A percentile compares a stretch with the other conserved stretches of the same genome.
These are phyloP conservation scores for Macropis europaea DNA, from an alignment of 2,888 invertebrate species.

Conservation along the genomic window DNA sequence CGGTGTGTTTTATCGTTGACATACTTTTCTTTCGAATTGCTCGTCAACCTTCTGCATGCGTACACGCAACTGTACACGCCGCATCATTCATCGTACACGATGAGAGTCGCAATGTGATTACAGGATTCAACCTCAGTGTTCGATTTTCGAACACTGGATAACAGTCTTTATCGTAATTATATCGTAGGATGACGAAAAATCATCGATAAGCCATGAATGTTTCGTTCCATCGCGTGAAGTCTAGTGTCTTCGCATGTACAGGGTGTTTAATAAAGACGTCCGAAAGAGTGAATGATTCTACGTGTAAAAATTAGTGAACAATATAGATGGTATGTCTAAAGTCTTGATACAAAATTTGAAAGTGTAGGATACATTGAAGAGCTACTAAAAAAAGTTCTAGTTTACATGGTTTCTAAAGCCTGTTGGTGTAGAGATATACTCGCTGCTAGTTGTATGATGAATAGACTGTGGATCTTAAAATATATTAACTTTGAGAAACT, in stretches of 20 bases:
- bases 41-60: constrained; percentile 22
- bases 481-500: no score
- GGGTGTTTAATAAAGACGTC: no score
- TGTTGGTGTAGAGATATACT: no score
- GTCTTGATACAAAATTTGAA: no score
- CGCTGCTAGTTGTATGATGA: no score
- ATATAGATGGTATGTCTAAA: no score
- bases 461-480: no score
- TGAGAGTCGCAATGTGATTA: constrained; percentile 16
- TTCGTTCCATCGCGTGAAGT: constrained; percentile 21
- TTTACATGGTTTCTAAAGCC: no score
- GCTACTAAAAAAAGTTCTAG: no score
- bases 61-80: not conserved
- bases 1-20: constrained; percentile 43
- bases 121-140: constrained; percentile 17
- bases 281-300: no score
- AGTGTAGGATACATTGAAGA: no score
- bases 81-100: constrained; percentile 13
- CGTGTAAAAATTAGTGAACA: no score
- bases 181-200: constrained; percentile 25
- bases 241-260: not conserved
- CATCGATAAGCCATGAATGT: constrained; percentile 11
- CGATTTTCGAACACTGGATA: constrained; percentile 12
- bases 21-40: constrained; percentile 37
- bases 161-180: constrained; percentile 39